These are phyloP conservation scores for Dinocampus coccinellae DNA, from an alignment of 2,888 invertebrate genomes.

Conservation along the genomic window DNA sequence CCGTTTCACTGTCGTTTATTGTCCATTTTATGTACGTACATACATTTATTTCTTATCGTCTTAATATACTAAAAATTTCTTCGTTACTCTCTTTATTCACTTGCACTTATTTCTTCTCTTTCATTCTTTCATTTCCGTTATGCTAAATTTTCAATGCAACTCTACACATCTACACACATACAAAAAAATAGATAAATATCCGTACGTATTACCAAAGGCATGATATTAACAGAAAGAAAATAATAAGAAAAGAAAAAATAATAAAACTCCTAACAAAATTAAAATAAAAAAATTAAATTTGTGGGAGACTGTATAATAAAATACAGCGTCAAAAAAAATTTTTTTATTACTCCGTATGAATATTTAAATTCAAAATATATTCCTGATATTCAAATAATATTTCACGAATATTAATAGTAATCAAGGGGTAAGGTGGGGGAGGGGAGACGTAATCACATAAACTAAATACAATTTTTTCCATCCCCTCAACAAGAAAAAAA, in stretches of 20 bases:
- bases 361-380: too few relatives aligned
- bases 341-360: too few relatives aligned
- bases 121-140: slow-evolving; percentile 7
- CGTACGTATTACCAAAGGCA: not conserved
- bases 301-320: too few relatives aligned
- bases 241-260: not conserved
- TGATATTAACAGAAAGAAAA: not conserved
- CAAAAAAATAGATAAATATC: not conserved
- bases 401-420: too few relatives aligned
- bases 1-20: slow-evolving; percentile 24
- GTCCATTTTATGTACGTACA: slow-evolving; percentile 11
- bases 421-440: too few relatives aligned
- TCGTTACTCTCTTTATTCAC: not conserved
- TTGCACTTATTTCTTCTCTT: not conserved
- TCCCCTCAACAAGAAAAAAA: too few relatives aligned
- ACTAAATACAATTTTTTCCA: too few relatives aligned
- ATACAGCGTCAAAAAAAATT: too few relatives aligned
- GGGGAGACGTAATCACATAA: too few relatives aligned
- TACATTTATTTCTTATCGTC: not conserved
- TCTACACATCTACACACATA: not conserved
- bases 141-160: slow-evolving; percentile 3
- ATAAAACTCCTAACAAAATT: too few relatives aligned
- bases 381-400: too few relatives aligned
- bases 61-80: slow-evolving; percentile 23
- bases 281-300: too few relatives aligned